Evolutionary conservation across 2,888 invertebrate species (phyloP).

Genomic region (Clunio marinus): DNA sequence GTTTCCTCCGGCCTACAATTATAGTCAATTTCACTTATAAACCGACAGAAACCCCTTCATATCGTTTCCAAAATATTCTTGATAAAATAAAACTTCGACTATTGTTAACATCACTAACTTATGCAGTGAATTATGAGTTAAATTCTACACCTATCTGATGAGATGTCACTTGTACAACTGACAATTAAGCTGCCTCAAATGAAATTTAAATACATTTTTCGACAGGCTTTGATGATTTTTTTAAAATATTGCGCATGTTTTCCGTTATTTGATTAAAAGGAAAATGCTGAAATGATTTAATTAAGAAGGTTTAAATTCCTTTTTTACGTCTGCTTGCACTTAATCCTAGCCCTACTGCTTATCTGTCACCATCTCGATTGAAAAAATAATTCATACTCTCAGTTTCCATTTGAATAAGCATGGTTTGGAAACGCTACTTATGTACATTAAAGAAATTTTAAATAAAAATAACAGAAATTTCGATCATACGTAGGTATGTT

Average conservation of each 20-base stretch:
- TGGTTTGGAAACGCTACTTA: background rate
- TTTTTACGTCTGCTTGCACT: too few relatives aligned
- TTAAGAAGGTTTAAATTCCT: slow-evolving; percentile 8
- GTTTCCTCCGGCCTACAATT: slow-evolving; percentile 39
- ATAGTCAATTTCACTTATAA: slow-evolving; percentile 12
- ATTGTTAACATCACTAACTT: too few relatives aligned
- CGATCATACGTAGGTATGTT: too few relatives aligned
- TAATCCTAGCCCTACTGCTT: too few relatives aligned
- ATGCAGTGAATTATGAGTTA: too few relatives aligned
- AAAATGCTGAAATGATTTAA: slow-evolving; percentile 30
- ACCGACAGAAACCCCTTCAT: slow-evolving; percentile 37
- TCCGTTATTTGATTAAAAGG: slow-evolving; percentile 33
- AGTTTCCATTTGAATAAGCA: slow-evolving; percentile 4
- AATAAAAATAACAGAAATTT: too few relatives aligned
- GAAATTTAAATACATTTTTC: slow-evolving; percentile 28
- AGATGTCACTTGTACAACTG: slow-evolving; percentile 13
- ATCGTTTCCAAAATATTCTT: background rate
- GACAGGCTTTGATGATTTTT: background rate
- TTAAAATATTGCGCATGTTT: slow-evolving; percentile 31
- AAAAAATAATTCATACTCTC: background rate
- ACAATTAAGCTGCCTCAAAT: background rate
- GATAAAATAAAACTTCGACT: too few relatives aligned
- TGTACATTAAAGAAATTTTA: too few relatives aligned
- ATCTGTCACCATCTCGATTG: too few relatives aligned
- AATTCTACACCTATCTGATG: too few relatives aligned